Conservation (phyloP, 2,888 invertebrate species). For the Mesorhabditis spiculigera region DNA sequence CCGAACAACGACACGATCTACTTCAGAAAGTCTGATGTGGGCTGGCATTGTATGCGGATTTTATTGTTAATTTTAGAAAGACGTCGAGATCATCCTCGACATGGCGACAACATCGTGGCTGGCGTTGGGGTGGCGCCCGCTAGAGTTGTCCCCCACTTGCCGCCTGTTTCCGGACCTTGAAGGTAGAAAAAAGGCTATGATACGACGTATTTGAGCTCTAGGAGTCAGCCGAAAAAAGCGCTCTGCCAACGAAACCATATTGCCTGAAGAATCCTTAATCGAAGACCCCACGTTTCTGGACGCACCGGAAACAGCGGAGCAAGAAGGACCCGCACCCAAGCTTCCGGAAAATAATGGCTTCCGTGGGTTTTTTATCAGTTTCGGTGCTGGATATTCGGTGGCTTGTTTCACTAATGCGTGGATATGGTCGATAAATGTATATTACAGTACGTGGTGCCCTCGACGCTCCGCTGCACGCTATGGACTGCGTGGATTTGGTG, state of each 20-base stretch:
- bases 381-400: background rate
- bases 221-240: too few species aligned
- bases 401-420: background rate
- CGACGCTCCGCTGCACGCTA: conserved; percentile 46
- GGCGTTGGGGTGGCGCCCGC: conserved; percentile 52
- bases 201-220: too few species aligned
- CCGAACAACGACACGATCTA: conserved; percentile 44
- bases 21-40: conserved; percentile 32
- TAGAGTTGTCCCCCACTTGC: conserved; percentile 45
- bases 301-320: conserved; percentile 23
- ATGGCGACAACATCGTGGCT: conserved; percentile 46
- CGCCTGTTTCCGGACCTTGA: conserved; percentile 55
- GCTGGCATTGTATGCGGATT: background rate
- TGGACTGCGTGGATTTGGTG: conserved; percentile 55
- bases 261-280: background rate
- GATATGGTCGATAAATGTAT: background rate
- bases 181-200: conserved; percentile 12
- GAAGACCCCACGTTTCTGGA: background rate
- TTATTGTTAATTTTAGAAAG: conserved; percentile 31
- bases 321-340: conserved; percentile 27
- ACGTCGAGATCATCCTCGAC: conserved; percentile 53
- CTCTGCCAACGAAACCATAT: background rate
- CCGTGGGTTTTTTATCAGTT: conserved; percentile 19
- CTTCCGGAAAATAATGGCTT: conserved; percentile 45
- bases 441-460: conserved; percentile 44